These are phyloP conservation scores for Pluvialis apricaria DNA, from an alignment of 2,113 vertebrate species.

Conservation along the genomic window DNA sequence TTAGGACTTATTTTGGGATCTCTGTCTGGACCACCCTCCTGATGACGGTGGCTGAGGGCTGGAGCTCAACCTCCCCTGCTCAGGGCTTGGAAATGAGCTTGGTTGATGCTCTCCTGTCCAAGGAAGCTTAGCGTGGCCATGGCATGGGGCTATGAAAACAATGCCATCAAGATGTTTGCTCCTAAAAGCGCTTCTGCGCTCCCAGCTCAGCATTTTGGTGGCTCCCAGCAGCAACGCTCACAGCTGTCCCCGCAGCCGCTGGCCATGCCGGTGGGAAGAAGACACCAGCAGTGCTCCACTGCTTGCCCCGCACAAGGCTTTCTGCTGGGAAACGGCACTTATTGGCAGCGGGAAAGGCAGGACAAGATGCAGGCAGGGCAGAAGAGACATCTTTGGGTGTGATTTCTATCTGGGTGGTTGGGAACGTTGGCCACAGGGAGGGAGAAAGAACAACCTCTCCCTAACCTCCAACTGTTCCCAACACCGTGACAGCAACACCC, in stretches of 20 bases:
- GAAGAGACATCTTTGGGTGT: not conserved
- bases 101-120: not conserved
- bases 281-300: not conserved
- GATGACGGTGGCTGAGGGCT: not conserved
- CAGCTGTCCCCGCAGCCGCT: not conserved
- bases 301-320: not conserved
- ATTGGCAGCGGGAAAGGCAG: not conserved
- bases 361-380: not conserved
- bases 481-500: not conserved
- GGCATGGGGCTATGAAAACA: not conserved
- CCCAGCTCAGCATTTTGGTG: fast-evolving
- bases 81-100: not conserved
- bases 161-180: not conserved
- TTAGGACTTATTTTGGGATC: not conserved
- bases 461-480: not conserved
- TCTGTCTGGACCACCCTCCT: not conserved
- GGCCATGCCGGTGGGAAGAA: not conserved
- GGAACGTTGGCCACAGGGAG: fast-evolving
- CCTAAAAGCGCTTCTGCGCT: not conserved
- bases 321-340: not conserved
- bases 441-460: not conserved
- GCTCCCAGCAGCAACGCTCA: not conserved
- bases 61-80: not conserved
- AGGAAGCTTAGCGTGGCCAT: fast-evolving
- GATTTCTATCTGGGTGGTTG: not conserved